Percentiles rank a stretch among this genome's conserved stretches.
Conservation (phyloP, 2,113 vertebrate genomes). For the Carlito syrichta region DNA sequence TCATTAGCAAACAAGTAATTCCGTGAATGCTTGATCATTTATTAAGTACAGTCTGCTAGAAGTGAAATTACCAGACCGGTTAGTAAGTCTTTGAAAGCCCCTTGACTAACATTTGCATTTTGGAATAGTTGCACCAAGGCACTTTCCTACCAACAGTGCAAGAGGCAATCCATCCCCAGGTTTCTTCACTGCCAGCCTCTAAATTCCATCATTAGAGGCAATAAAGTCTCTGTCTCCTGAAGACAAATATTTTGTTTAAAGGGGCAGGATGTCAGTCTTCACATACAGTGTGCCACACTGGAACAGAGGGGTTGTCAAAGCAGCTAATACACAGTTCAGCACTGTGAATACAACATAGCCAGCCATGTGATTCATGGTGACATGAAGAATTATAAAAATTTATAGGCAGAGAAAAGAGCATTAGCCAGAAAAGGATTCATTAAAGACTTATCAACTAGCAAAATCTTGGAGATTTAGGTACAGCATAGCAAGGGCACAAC, state of each 20-base stretch:
- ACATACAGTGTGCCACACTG: not conserved
- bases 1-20: not conserved
- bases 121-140: not conserved
- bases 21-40: not conserved
- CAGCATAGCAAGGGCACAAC: not conserved
- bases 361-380: not conserved
- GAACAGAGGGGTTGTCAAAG: not conserved
- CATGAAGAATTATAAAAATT: not conserved
- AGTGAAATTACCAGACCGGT: not conserved
- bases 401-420: not conserved
- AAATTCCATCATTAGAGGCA: not conserved
- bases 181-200: not conserved
- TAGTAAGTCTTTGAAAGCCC: not conserved
- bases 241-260: not conserved
- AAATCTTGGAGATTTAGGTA: not conserved
- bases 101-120: not conserved
- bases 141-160: not conserved
- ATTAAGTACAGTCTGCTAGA: not conserved
- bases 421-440: not conserved
- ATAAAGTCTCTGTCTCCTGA: not conserved
- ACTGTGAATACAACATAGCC: not conserved
- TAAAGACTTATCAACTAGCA: not conserved
- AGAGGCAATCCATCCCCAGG: fast-evolving
- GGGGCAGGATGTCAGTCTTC: not conserved
- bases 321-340: not conserved